phyloP scores from a whole-genome alignment of 2,888 invertebrate genomes.

The Thalpophila matura region DNA sequence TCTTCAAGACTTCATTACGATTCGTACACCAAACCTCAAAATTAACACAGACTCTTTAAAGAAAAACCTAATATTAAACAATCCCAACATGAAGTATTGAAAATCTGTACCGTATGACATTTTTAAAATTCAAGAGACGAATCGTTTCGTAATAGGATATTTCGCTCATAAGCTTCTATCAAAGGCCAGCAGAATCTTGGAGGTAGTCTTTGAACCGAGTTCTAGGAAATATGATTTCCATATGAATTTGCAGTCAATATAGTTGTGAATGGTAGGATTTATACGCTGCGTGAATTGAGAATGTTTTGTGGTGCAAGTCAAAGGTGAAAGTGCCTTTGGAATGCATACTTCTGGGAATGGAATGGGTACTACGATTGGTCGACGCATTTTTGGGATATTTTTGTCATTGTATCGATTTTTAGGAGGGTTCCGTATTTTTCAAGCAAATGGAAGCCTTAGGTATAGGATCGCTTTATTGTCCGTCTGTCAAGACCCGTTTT shows the following conservation, averaged over 20 bases:
- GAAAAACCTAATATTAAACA: too few relatives aligned
- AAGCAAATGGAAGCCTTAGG: too few relatives aligned
- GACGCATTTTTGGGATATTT: background rate
- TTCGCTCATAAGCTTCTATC: constrained; percentile 6
- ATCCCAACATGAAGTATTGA: too few relatives aligned
- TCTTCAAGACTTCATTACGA: too few relatives aligned
- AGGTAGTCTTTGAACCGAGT: constrained; percentile 18
- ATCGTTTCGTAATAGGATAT: constrained; percentile 16
- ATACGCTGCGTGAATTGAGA: constrained; percentile 33
- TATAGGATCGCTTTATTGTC: too few relatives aligned
- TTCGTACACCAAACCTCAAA: too few relatives aligned
- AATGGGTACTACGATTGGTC: too few relatives aligned
- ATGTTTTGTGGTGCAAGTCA: constrained; percentile 19
- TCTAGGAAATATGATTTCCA: constrained; percentile 66
- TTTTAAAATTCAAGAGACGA: constrained; percentile 3
- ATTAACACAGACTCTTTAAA: too few relatives aligned
- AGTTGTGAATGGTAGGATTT: constrained; percentile 55
- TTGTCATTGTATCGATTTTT: too few relatives aligned
- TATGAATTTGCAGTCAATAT: constrained; percentile 66
- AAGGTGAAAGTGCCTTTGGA: background rate
- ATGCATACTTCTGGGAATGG: too few relatives aligned
- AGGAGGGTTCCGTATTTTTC: too few relatives aligned
- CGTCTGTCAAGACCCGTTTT: too few relatives aligned
- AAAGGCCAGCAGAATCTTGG: constrained; percentile 16
- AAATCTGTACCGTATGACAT: background rate